Evolutionary conservation across 37 sponge, comb jelly and placozoan genomes (phyloP), one percentile per base, ranked within the genome.

Genomic region (Chondrosia reniformis): DNA sequence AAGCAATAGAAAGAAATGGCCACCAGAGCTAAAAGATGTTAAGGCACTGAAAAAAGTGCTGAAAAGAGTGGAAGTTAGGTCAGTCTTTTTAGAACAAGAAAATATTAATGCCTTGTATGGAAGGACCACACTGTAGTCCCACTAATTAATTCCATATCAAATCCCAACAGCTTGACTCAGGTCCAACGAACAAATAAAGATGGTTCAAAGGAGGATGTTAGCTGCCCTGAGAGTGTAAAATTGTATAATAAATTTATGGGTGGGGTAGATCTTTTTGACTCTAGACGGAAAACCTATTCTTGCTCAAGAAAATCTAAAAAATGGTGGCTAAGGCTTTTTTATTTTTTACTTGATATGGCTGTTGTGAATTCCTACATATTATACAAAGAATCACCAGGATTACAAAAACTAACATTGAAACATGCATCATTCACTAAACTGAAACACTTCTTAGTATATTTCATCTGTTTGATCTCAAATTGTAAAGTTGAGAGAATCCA

Each of bases 241-340:
- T 4, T 2, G 2, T 66, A 66, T 36, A 66, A 8, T 7, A 4
- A 22, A 2, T 31, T 22, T 36, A 66, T 66, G 67, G 67, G 36
- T 28, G 67, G 67, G 8, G 67, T 66, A 36, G 67, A 66, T 66
- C 7, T 66, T 21, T 66, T 66, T 8, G 67, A 66, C 7, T 34
- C 33, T 1, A 2, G 67, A 34, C 21, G 67, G 6, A 66, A 31
- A 4, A 31, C 67, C 33, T 66, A 66, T 13, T 34, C 37, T 5
- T 5, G 33, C 36, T 33, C 34, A 32, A 4, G 67, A 4, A 66
- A 66, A 7, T 33, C 34, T 7, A 3, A 36, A 34, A 66, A 66
- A 36, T 66, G 33, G 33, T 8, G 67, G 30, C 2, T 36, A 66
- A 21, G 5, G 37, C 33, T 66, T 2, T 66, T 12, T 8, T 66